Evolutionary conservation across 2,113 vertebrate genomes (phyloP).

Genomic region (Oenanthe melanoleuca): DNA sequence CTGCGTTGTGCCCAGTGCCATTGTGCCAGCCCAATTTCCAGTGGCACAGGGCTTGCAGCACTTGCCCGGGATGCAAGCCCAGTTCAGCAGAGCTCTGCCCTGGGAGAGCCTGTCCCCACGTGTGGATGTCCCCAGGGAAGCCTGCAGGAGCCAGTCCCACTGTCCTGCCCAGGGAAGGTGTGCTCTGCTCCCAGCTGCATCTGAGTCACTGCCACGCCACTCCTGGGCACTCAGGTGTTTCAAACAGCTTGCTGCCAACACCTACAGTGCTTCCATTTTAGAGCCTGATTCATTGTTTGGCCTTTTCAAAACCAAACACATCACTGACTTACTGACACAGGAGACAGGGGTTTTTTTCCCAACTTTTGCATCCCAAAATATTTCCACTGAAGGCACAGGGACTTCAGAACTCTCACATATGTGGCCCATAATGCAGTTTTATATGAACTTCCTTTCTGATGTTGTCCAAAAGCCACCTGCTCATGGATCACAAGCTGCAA

Average conservation of each 20-base stretch:
- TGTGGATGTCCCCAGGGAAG: rapidly evolving
- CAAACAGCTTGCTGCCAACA: background rate
- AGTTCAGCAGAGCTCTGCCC: background rate
- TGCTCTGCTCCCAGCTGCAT: background rate
- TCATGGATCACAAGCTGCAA: background rate
- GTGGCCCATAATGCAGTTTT: background rate
- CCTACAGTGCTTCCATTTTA: slow-evolving; percentile 39
- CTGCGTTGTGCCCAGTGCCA: rapidly evolving
- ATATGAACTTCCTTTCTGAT: background rate
- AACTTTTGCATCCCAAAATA: background rate
- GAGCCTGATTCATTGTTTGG: slow-evolving; percentile 54
- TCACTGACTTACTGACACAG: background rate
- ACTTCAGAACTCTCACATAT: background rate
- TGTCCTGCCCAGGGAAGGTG: background rate
- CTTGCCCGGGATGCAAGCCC: background rate
- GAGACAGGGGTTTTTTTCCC: background rate
- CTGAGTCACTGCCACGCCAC: background rate
- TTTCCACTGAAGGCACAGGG: background rate
- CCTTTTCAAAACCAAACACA: slow-evolving; percentile 43
- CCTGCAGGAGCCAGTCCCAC: background rate
- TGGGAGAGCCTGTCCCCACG: rapidly evolving
- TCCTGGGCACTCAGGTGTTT: background rate
- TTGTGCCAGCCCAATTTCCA: rapidly evolving
- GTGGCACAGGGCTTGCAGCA: background rate
- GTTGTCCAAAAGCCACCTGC: background rate